phyloP scores from a whole-genome alignment of 2,113 vertebrate genomes.

The Vidua macroura region DNA sequence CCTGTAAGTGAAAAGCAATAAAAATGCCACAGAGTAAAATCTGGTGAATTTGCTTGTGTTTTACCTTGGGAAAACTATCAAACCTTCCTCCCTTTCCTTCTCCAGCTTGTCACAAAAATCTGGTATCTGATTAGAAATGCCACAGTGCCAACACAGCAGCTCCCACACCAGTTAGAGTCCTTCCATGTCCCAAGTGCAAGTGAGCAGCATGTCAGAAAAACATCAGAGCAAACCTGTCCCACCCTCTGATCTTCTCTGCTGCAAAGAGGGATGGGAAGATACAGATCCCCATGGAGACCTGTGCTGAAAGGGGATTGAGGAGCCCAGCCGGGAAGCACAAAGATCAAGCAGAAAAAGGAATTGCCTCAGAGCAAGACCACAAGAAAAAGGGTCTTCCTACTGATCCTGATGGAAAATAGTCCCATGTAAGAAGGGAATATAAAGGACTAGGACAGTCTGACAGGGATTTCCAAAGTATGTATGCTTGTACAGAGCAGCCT shows the following conservation, averaged over 20 bases:
- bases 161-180: not conserved
- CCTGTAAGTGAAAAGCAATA: not conserved
- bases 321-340: not conserved
- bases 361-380: not conserved
- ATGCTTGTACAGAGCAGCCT: not conserved
- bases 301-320: not conserved
- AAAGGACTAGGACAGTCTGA: not conserved
- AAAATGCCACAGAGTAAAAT: not conserved
- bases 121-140: not conserved
- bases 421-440: not conserved
- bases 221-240: fast-evolving
- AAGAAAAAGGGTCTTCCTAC: not conserved
- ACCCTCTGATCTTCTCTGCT: not conserved
- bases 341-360: not conserved
- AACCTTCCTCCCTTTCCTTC: not conserved
- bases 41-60: not conserved
- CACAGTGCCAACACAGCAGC: not conserved
- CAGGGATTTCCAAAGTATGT: not conserved
- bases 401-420: not conserved
- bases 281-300: not conserved
- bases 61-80: not conserved
- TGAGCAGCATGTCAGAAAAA: fast-evolving
- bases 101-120: not conserved
- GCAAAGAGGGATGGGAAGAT: not conserved
- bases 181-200: fast-evolving